Evolutionary conservation across 1,140 invertebrate genomes (phyloP), one percentile per base, ranked within the genome.

Genomic region (Atta colombica): DNA sequence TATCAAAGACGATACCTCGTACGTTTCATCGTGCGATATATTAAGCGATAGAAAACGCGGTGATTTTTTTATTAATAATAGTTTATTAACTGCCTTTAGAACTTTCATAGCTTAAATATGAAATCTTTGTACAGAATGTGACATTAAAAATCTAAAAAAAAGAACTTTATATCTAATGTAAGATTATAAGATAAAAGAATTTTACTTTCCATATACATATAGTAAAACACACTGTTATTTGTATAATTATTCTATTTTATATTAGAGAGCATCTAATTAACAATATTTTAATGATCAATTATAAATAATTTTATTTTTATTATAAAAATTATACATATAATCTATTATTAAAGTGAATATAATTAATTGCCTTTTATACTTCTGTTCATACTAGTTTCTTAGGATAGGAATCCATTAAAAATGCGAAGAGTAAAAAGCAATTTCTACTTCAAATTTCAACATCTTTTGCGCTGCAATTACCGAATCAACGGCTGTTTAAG

Each of bases 401-500:
- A 7, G 55, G 51, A 3, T 31, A 7, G 4, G 25, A 8, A 31
- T 5, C 10, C 28, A 18, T 71, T 28, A 72, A 61, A 60, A 61
- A 60, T 61, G 12, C 25, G 31, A 51, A 45, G 2, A 81, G 25
- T 55, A 45, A 85, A 39, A 85, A 58, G 18, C 14, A 16, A 51
- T 51, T 51, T 60, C 25, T 25, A 60, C 5, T 12, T 63, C 10
- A 77, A 82, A 89, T 45, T 88, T 31, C 63, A 87, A 8, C 63
- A 35, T 25, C n/a, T 61, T 74, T 60, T 55, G 14, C 12, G 25
- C 14, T 61, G 39, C 55, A 84, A 84, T 77, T 35, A 49, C 18
- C 49, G 31, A 85, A 84, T 82, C 74, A 81, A 71, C 82, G 61
- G 31, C 77, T 93, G 90, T 94, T 94, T 93, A 93, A 93, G 89